Conservation (phyloP, 2,797 vertebrate genomes). For the Parauchenoglanis ngamensis region DNA sequence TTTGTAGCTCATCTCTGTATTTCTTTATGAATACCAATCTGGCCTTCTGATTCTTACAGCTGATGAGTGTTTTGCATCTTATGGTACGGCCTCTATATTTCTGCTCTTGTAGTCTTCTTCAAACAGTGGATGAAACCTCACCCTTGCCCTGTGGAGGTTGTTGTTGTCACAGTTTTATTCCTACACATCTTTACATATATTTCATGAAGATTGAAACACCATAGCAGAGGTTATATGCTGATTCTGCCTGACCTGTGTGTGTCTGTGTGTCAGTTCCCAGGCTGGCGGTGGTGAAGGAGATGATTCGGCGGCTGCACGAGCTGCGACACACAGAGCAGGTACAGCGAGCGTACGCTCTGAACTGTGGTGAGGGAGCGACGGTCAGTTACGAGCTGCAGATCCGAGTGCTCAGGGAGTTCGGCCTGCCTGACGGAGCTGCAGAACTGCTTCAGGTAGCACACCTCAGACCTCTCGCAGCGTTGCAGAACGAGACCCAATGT, state of each 20-base stretch:
- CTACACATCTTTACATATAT: neutral
- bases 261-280: slow-evolving; percentile 79
- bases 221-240: neutral
- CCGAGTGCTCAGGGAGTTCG: slow-evolving; percentile 91
- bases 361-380: slow-evolving; percentile 94
- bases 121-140: no score
- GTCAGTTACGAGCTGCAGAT: slow-evolving; percentile 98
- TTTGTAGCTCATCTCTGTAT: no score
- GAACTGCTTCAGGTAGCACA: slow-evolving; percentile 90
- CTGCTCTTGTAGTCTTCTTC: no score
- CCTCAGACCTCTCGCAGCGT: neutral
- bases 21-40: no score
- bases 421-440: slow-evolving; percentile 90
- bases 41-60: no score
- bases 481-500: no score
- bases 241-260: neutral
- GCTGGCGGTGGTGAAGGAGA: slow-evolving; percentile 86
- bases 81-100: no score
- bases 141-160: no score
- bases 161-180: neutral
- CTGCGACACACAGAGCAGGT: slow-evolving; percentile 94
- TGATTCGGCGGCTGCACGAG: slow-evolving; percentile 93
- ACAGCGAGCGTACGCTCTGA: slow-evolving; percentile 92
- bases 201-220: neutral
- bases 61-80: no score